A percentile compares a stretch with the other conserved stretches of the same genome.
Conservation (phyloP, 2,888 invertebrate species). For the Drosophila tripunctata region DNA sequence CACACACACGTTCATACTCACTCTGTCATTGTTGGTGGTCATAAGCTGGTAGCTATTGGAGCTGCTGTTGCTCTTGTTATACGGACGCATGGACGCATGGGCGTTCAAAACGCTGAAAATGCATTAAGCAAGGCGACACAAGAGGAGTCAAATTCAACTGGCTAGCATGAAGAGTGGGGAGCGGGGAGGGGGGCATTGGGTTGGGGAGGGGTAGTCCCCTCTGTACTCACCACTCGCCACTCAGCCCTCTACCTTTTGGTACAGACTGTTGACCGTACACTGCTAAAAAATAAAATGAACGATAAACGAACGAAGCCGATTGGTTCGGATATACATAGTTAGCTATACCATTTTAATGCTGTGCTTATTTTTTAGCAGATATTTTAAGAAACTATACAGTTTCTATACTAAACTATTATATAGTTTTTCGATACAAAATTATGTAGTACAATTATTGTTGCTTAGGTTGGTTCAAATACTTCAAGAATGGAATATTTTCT, state of each 20-base stretch:
- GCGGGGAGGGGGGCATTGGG: not conserved
- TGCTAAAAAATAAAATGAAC: no score
- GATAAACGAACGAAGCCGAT: no score
- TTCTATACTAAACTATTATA: no score
- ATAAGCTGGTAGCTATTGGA: slow-evolving; percentile 59
- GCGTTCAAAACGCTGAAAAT: slow-evolving; percentile 70
- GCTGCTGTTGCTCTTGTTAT: slow-evolving; percentile 11
- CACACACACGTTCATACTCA: not conserved
- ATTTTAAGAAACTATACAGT: no score
- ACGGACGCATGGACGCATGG: slow-evolving; percentile 47
- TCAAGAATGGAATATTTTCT: no score
- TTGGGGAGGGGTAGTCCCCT: not conserved
- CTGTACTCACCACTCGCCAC: not conserved
- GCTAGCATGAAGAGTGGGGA: not conserved
- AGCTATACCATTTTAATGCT: no score
- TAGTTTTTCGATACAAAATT: no score
- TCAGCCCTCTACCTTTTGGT: slow-evolving; percentile 21
- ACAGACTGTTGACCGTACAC: not conserved
- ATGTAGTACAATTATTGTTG: no score
- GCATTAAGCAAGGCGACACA: slow-evolving; percentile 64
- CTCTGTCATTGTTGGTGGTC: slow-evolving; percentile 76
- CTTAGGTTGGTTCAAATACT: no score
- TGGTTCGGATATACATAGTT: no score
- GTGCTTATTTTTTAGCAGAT: no score
- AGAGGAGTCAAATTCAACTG: slow-evolving; percentile 64